phyloP scores from a whole-genome alignment of 2,888 invertebrate genomes.

The Sminthurinus aureus region DNA sequence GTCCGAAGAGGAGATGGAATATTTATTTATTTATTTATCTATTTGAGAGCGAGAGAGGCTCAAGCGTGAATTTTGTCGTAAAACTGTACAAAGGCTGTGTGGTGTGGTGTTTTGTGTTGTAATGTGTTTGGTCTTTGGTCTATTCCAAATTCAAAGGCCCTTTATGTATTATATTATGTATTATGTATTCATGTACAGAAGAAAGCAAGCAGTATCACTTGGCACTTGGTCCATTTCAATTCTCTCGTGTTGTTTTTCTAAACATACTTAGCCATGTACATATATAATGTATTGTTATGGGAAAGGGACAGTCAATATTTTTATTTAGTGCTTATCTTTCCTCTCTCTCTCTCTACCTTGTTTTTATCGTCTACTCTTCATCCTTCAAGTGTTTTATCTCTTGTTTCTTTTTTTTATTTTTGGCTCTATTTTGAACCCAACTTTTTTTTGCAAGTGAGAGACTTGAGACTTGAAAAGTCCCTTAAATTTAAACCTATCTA shows the following conservation, averaged over 20 bases:
- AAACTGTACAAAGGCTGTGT: background rate
- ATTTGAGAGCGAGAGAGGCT: constrained; percentile 11
- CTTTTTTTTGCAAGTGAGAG: background rate
- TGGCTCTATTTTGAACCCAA: constrained; percentile 14
- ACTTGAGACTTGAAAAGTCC: background rate
- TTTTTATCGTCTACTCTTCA: constrained; percentile 13
- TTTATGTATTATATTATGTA: no score
- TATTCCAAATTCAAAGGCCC: background rate
- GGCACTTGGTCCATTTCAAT: constrained; percentile 37
- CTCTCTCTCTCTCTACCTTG: background rate
- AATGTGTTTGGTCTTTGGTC: background rate
- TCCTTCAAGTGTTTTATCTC: constrained; percentile 33
- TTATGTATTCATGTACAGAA: no score
- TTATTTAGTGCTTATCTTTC: background rate
- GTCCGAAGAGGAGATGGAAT: constrained; percentile 14
- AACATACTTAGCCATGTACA: background rate
- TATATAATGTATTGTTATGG: constrained; percentile 11
- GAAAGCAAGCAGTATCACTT: background rate
- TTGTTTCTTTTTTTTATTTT: constrained; percentile 4
- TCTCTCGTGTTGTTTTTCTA: constrained; percentile 15
- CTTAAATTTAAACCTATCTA: background rate
- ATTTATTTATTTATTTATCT: no score
- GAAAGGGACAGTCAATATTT: constrained; percentile 4
- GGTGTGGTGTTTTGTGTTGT: background rate
- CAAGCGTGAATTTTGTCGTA: constrained; percentile 39